Evolutionary conservation across 2,113 vertebrate species (phyloP).

Genomic region (Mus musculus): GRCm39 chr5:17504501-17505000

Average conservation of each 20-base stretch:
- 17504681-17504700: too few relatives aligned
- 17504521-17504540: too few relatives aligned
- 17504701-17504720: too few relatives aligned
- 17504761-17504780: background rate
- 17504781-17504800: too few relatives aligned
- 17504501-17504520: too few relatives aligned
- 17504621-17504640: background rate
- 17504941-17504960: background rate
- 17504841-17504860: background rate
- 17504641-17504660: background rate
- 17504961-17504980: background rate
- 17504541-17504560: background rate
- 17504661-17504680: background rate
- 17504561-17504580: background rate
- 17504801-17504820: background rate
- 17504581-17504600: background rate
- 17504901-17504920: background rate
- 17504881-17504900: background rate
- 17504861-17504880: accelerated
- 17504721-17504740: too few relatives aligned
- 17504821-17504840: background rate
- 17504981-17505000: background rate
- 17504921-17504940: background rate
- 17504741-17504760: too few relatives aligned
- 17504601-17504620: background rate